These are phyloP conservation scores for Myotis myotis DNA, from an alignment of 2,797 vertebrate genomes.

Conservation along the genomic window DNA sequence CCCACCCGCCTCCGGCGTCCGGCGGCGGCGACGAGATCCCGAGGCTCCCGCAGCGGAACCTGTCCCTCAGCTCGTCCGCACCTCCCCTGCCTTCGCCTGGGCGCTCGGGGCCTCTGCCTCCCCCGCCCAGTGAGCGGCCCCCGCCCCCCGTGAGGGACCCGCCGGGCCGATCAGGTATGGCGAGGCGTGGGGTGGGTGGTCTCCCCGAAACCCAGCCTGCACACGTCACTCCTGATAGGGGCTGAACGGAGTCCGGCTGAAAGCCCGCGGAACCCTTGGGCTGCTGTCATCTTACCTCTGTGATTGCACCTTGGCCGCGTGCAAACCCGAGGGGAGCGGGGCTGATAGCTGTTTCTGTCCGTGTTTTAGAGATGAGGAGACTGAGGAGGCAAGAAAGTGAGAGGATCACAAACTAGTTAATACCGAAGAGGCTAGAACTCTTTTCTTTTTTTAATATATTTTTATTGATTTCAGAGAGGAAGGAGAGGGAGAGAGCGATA, in stretches of 20 bases:
- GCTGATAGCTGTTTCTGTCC: neutral
- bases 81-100: conserved; percentile 80
- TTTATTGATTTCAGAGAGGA: too few relatives aligned
- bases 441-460: neutral
- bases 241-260: too few relatives aligned
- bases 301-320: neutral
- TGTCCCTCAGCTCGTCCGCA: conserved; percentile 87
- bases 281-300: neutral
- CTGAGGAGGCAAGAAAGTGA: neutral
- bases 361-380: neutral
- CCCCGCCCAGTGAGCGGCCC: conserved; percentile 91
- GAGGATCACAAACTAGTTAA: neutral
- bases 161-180: conserved; percentile 89
- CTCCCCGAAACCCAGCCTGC: neutral
- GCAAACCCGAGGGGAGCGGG: neutral
- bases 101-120: conserved; percentile 89
- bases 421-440: neutral
- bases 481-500: too few relatives aligned
- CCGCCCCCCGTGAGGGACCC: conserved; percentile 90
- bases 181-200: accelerated
- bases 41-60: conserved; percentile 92
- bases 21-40: conserved; percentile 88
- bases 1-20: conserved; percentile 85
- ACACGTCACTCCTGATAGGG: accelerated
- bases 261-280: neutral